phyloP scores from a whole-genome alignment of 2,113 vertebrate species.

The Hiodon tergisus region DNA sequence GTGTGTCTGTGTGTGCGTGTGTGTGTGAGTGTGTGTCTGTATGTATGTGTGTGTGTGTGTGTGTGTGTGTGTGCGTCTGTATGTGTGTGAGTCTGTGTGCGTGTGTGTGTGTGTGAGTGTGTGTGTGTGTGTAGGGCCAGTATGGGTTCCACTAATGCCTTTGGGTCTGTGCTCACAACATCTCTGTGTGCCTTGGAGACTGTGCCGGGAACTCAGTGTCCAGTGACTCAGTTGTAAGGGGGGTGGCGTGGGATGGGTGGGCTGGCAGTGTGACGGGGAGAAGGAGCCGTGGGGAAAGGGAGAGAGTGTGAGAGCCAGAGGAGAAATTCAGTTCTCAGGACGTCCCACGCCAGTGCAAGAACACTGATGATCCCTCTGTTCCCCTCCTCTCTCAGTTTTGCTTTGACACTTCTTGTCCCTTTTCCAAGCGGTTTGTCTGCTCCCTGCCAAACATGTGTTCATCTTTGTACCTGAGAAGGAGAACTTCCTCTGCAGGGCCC shows the following conservation, averaged over 20 bases:
- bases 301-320: constrained; percentile 39
- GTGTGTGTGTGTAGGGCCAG: not conserved
- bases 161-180: no score
- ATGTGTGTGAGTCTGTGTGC: not conserved
- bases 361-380: constrained; percentile 4
- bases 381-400: not conserved
- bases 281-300: not conserved
- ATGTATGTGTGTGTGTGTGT: not conserved
- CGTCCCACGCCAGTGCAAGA: constrained; percentile 19
- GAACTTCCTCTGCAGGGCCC: constrained; percentile 39
- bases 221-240: constrained; percentile 42
- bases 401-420: not conserved
- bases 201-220: constrained; percentile 4
- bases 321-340: constrained; percentile 40
- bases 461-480: not conserved
- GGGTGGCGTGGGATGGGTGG: constrained; percentile 8
- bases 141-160: no score
- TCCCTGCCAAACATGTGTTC: not conserved
- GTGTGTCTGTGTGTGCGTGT: constrained; percentile 8
- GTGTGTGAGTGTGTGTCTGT: constrained; percentile 29
- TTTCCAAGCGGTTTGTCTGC: not conserved
- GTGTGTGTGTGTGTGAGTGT: not conserved
- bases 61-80: not conserved
- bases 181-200: not conserved
- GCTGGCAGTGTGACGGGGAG: not conserved